These are phyloP conservation scores for Dendroctonus ponderosae DNA, from an alignment of 1,140 invertebrate species.

Conservation along the genomic window DNA sequence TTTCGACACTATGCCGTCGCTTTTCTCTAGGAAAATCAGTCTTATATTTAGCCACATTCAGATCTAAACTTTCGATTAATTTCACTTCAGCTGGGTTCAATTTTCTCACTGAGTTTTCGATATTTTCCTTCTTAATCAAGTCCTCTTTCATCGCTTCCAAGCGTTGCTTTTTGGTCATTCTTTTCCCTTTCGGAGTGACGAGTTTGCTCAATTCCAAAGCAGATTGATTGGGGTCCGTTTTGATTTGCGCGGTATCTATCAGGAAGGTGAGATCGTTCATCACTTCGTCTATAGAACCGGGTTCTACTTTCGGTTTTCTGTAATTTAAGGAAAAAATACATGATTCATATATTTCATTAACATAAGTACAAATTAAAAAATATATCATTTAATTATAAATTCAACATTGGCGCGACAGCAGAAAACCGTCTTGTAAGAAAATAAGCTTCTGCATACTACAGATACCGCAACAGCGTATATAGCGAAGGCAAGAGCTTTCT, in stretches of 20 bases:
- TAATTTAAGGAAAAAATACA: constrained; percentile 7
- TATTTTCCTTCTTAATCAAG: constrained; percentile 44
- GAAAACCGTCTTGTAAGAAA: too few species aligned
- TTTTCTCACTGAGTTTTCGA: constrained; percentile 42
- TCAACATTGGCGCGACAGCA: background rate
- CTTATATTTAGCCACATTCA: constrained; percentile 45
- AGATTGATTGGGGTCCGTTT: constrained; percentile 37
- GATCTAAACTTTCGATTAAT: constrained; percentile 48
- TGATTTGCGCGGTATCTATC: constrained; percentile 40
- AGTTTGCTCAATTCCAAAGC: constrained; percentile 36
- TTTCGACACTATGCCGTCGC: constrained; percentile 49
- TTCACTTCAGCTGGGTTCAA: constrained; percentile 40
- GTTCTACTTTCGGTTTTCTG: constrained; percentile 36
- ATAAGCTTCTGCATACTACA: too few species aligned
- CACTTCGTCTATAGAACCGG: constrained; percentile 43
- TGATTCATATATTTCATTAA: background rate
- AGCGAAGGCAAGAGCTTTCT: too few species aligned
- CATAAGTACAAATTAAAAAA: constrained; percentile 7
- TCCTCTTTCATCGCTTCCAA: constrained; percentile 35
- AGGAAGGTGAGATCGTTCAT: constrained; percentile 43
- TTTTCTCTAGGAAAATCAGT: constrained; percentile 37
- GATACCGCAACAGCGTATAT: too few species aligned
- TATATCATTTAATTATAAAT: background rate
- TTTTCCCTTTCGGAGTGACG: constrained; percentile 32
- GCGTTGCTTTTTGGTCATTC: constrained; percentile 38